phyloP scores from a whole-genome alignment of 2,888 invertebrate genomes.

The Monopis laevigella region DNA sequence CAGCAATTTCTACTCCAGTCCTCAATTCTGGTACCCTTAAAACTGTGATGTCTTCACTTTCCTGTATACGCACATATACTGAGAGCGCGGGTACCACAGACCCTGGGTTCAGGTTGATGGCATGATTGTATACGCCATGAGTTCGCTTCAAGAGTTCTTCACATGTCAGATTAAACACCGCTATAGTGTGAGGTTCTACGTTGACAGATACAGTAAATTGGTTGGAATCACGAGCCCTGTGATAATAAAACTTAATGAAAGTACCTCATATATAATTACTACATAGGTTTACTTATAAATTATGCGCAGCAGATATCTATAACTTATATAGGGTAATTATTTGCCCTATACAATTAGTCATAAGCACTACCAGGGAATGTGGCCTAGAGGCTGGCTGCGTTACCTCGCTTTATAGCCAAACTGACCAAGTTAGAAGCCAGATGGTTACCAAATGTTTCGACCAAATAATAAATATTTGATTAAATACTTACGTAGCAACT shows the following conservation, averaged over 20 bases:
- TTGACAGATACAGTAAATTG: conserved; percentile 75
- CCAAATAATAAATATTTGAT: too few species aligned
- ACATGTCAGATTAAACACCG: conserved; percentile 76
- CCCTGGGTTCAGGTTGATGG: conserved; percentile 75
- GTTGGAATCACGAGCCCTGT: conserved; percentile 74
- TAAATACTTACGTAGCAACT: conserved; percentile 57
- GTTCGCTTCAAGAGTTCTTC: conserved; percentile 74
- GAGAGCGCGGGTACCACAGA: conserved; percentile 70
- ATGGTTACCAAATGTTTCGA: too few species aligned
- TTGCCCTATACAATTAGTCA: too few species aligned
- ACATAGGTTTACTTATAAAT: too few species aligned
- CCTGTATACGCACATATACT: conserved; percentile 71
- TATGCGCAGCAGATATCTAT: too few species aligned
- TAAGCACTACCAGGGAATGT: too few species aligned
- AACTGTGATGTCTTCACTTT: conserved; percentile 67
- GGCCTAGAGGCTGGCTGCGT: too few species aligned
- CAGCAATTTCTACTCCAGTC: conserved; percentile 71
- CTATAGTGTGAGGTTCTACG: conserved; percentile 69
- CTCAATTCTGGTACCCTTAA: conserved; percentile 72
- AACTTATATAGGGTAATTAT: too few species aligned
- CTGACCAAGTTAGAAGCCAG: too few species aligned
- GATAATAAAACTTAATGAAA: too few species aligned
- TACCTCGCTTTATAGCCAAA: too few species aligned
- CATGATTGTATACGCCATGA: conserved; percentile 73
- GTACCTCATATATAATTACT: too few species aligned